Evolutionary conservation across 1,140 invertebrate species (phyloP).

Genomic region (Littorina saxatilis): DNA sequence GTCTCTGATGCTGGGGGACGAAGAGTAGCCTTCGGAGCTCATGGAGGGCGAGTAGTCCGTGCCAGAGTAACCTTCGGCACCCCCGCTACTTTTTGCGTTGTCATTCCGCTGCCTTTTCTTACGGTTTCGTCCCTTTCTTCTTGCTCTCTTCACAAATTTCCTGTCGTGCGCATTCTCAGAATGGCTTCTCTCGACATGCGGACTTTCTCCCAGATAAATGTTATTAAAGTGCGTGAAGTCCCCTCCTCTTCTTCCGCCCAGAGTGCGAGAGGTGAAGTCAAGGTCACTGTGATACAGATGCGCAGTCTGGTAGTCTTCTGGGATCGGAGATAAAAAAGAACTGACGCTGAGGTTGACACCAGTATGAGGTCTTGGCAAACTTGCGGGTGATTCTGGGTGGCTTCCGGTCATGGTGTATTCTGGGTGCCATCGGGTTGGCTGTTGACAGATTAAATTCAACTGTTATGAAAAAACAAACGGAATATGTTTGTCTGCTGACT

Average conservation of each 20-base stretch:
- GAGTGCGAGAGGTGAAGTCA: background rate
- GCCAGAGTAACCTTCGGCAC: background rate
- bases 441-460: background rate
- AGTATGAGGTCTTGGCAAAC: background rate
- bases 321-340: background rate
- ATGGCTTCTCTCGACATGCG: background rate
- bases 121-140: too few relatives aligned
- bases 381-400: background rate
- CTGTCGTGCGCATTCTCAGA: background rate
- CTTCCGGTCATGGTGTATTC: background rate
- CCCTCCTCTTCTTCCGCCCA: background rate
- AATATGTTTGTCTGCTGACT: too few relatives aligned
- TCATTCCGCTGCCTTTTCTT: too few relatives aligned
- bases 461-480: too few relatives aligned
- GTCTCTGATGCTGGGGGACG: background rate
- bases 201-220: background rate
- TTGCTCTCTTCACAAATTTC: background rate
- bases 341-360: background rate
- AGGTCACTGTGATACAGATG: background rate
- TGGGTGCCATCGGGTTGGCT: slow-evolving; percentile 28
- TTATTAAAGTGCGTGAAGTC: background rate
- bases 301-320: background rate
- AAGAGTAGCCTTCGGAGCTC: slow-evolving; percentile 4
- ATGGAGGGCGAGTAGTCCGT: background rate
- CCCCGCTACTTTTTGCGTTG: background rate